phyloP scores from a whole-genome alignment of 2,797 vertebrate species.

The Enteromius afrohamiltoni region DNA sequence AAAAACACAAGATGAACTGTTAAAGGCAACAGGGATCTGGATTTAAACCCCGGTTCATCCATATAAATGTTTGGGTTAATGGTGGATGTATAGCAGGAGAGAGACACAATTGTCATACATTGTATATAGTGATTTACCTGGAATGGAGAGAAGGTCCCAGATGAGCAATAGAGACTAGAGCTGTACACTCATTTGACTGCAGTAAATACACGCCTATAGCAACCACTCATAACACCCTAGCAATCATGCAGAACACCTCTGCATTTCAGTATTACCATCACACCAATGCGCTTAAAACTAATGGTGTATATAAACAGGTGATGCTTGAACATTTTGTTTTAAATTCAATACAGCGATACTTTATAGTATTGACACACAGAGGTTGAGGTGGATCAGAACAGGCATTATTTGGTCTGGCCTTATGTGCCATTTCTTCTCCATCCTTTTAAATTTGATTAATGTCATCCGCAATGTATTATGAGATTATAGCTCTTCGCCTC shows the following conservation, averaged over 20 bases:
- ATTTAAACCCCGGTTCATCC: neutral
- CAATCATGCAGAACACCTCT: neutral
- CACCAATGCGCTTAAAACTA: neutral
- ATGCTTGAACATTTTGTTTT: neutral
- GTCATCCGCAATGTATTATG: neutral
- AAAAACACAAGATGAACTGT: neutral
- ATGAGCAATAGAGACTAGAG: neutral
- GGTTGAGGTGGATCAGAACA: neutral
- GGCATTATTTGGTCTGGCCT: neutral
- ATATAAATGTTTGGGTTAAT: neutral
- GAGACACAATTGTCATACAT: neutral
- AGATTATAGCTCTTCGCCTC: neutral
- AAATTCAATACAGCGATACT: neutral
- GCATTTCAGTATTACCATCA: neutral
- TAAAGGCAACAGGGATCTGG: neutral
- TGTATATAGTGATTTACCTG: neutral
- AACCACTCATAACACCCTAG: neutral
- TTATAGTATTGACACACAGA: neutral
- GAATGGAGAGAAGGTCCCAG: neutral
- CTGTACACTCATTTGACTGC: neutral
- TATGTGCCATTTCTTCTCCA: neutral
- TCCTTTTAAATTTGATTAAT: neutral
- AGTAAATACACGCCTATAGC: neutral
- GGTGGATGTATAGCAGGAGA: neutral
- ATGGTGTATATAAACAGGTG: neutral